Percentiles rank a stretch among this genome's conserved stretches.
These are phyloP conservation scores for Mormyrus hasselquistii DNA, from an alignment of 2,797 vertebrate genomes.

Conservation along the genomic window DNA sequence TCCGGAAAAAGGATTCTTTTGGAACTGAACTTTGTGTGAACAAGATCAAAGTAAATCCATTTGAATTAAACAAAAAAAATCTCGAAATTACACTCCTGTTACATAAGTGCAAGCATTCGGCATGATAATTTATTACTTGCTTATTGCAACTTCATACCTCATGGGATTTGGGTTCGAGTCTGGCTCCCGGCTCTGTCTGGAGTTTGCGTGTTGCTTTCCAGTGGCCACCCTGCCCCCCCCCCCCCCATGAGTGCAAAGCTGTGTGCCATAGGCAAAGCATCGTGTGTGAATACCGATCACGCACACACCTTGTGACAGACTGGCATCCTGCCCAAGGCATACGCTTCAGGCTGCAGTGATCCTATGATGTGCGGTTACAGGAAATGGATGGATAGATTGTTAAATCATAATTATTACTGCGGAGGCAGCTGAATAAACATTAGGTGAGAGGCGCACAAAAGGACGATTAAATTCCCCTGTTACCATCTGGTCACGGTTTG, in stretches of 20 bases:
- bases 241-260: not conserved
- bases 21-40: not conserved
- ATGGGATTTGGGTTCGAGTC: not conserved
- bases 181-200: not conserved
- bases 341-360: not conserved
- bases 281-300: not conserved
- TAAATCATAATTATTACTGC: slow-evolving; percentile 7
- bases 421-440: not conserved
- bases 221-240: not conserved
- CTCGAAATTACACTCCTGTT: not conserved
- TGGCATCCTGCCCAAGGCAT: not conserved
- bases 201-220: not conserved
- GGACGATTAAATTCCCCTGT: slow-evolving; percentile 17
- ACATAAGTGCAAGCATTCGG: not conserved
- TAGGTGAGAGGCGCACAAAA: slow-evolving; percentile 1
- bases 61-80: not conserved
- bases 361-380: not conserved
- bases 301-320: not conserved
- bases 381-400: not conserved
- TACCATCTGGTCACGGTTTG: slow-evolving; percentile 20
- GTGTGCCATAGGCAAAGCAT: not conserved
- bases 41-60: slow-evolving; percentile 1
- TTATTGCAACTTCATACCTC: not conserved
- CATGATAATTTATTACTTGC: not conserved
- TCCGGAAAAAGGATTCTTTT: not conserved